Conservation (phyloP, 2,797 vertebrate genomes). For the Cichlasoma orientale region DNA sequence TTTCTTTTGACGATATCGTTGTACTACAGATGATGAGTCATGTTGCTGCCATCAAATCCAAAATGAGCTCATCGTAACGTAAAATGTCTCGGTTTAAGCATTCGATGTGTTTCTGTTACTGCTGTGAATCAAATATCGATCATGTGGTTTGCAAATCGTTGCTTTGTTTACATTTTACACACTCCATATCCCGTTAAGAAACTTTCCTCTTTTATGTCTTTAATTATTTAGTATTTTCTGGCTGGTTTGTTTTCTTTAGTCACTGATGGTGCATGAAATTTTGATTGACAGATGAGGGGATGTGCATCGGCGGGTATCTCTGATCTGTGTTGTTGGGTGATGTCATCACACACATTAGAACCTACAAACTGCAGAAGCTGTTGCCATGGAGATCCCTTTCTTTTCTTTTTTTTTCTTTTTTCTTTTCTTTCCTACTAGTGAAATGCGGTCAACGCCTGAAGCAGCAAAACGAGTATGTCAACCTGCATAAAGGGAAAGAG, state of each 20-base stretch:
- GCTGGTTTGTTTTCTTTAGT: neutral
- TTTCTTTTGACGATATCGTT: neutral
- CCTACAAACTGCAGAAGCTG: constrained; percentile 66
- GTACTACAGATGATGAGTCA: neutral
- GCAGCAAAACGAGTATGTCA: constrained; percentile 63
- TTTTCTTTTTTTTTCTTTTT: neutral
- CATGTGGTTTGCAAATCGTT: too few relatives aligned
- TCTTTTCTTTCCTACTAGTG: constrained; percentile 29
- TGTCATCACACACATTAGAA: constrained; percentile 56
- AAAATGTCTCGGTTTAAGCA: neutral
- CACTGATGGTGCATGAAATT: neutral
- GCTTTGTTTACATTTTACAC: neutral
- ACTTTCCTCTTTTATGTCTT: neutral
- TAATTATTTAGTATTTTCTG: too few relatives aligned
- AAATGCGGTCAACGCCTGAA: constrained; percentile 65
- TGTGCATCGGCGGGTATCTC: constrained; percentile 38
- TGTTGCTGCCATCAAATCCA: neutral
- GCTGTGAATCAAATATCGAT: neutral
- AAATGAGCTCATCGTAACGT: neutral
- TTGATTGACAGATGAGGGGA: constrained; percentile 33
- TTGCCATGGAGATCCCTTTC: constrained; percentile 72
- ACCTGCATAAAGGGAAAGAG: constrained; percentile 61
- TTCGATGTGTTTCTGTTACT: neutral
- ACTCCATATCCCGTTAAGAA: too few relatives aligned
- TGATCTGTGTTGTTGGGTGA: constrained; percentile 45